Conservation (phyloP, 1,140 invertebrate species). For the Coptotermes formosanus region DNA sequence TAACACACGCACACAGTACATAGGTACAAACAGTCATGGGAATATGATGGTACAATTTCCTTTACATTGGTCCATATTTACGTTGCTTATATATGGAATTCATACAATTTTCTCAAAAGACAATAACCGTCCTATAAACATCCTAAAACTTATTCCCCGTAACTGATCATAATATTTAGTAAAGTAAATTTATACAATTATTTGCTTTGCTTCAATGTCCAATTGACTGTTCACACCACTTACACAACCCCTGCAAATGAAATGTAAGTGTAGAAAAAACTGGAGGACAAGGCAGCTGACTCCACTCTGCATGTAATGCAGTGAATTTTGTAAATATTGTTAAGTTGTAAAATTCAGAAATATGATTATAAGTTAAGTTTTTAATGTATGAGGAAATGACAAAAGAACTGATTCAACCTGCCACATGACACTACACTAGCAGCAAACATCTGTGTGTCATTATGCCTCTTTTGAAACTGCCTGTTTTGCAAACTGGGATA, state of each 20-base stretch:
- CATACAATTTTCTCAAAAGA: background rate
- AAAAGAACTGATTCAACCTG: too few species aligned
- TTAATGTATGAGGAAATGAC: too few species aligned
- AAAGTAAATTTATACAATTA: background rate
- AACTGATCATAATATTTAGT: background rate
- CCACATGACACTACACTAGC: background rate
- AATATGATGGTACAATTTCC: background rate
- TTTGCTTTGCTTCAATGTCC: background rate
- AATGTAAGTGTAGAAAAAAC: background rate
- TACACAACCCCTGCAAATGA: background rate
- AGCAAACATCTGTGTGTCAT: background rate
- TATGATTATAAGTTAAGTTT: too few species aligned
- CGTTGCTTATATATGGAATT: background rate
- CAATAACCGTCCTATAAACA: background rate
- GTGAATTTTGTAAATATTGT: too few species aligned
- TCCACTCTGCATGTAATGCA: background rate
- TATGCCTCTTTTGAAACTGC: background rate
- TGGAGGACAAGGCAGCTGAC: background rate
- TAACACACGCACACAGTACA: background rate
- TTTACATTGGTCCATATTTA: background rate
- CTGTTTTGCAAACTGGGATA: background rate
- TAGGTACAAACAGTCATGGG: slow-evolving; percentile 1
- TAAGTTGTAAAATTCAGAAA: too few species aligned
- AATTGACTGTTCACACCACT: background rate
- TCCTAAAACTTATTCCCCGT: background rate